These are phyloP conservation scores for Brachyhypopomus occidentalis DNA, from an alignment of 2,113 vertebrate genomes.

Conservation along the genomic window DNA sequence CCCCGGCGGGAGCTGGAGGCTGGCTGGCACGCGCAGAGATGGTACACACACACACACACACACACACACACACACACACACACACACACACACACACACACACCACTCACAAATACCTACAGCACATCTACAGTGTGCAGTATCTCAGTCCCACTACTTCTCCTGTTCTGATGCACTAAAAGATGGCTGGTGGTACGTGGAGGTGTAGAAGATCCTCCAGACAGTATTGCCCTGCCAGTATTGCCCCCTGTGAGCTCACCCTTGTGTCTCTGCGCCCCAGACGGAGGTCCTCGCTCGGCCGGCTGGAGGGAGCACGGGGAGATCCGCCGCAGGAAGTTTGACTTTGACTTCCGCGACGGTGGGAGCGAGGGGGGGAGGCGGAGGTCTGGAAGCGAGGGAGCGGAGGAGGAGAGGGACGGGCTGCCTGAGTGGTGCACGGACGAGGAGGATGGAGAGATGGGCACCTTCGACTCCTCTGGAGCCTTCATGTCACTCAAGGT, in stretches of 20 bases:
- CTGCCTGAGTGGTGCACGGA: constrained; percentile 91
- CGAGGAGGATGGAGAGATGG: constrained; percentile 89
- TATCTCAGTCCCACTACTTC: too few species aligned
- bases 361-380: constrained; percentile 73
- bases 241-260: background rate
- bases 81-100: too few species aligned
- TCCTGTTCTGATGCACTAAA: too few species aligned
- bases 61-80: background rate
- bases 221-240: too few species aligned
- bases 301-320: constrained; percentile 88
- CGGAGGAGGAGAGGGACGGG: constrained; percentile 86
- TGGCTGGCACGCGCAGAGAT: constrained; percentile 77
- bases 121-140: too few species aligned
- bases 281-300: constrained; percentile 85
- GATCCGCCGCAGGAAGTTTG: constrained; percentile 83
- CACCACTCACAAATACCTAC: too few species aligned
- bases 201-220: too few species aligned
- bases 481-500: constrained; percentile 90
- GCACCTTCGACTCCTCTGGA: constrained; percentile 90
- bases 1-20: constrained; percentile 78
- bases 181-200: too few species aligned
- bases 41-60: constrained; percentile 56
- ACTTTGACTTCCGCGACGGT: constrained; percentile 85
- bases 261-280: constrained; percentile 57
- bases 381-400: constrained; percentile 76